phyloP scores from a whole-genome alignment of 2,888 invertebrate genomes.

The Drosophila vallismaia region DNA sequence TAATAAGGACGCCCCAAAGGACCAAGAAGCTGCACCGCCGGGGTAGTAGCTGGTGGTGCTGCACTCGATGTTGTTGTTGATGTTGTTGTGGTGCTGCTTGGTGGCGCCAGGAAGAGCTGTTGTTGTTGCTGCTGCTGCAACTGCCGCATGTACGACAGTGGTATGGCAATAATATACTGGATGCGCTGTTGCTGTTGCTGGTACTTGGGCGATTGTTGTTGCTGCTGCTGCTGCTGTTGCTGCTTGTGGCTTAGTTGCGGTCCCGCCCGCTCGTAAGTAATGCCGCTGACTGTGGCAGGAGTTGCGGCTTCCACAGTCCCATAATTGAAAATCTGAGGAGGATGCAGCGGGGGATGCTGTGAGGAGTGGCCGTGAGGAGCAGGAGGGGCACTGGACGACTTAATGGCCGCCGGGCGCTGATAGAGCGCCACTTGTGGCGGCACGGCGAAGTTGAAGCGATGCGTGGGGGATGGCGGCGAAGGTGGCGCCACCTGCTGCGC shows the following conservation, averaged over 20 bases:
- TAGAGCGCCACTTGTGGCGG: constrained; percentile 68
- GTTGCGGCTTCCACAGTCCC: constrained; percentile 46
- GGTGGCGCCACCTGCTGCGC: constrained; percentile 19
- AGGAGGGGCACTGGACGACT: constrained; percentile 23
- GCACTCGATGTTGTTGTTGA: constrained; percentile 28
- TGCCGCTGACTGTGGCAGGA: constrained; percentile 44
- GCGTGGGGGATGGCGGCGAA: constrained; percentile 11
- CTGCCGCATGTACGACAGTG: constrained; percentile 77
- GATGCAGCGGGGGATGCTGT: constrained; percentile 30
- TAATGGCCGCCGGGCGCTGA: constrained; percentile 43
- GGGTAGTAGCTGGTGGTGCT: constrained; percentile 27
- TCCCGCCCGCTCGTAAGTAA: constrained; percentile 55
- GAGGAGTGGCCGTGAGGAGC: constrained; percentile 9
- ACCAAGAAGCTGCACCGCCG: constrained; percentile 61
- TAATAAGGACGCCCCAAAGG: constrained; percentile 75
- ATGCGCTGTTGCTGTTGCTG: constrained; percentile 63
- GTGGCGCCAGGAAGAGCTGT: constrained; percentile 9
- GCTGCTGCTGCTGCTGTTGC: constrained; percentile 33
- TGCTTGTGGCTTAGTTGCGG: constrained; percentile 32
- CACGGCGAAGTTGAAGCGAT: constrained; percentile 63
- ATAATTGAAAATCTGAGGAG: constrained; percentile 52
- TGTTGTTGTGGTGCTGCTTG: constrained; percentile 25
- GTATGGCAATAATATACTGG: constrained; percentile 81
- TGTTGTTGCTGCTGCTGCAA: constrained; percentile 64
- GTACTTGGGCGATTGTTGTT: constrained; percentile 33